Evolutionary conservation across 2,113 vertebrate species (phyloP), one percentile per base, ranked within the genome.

Genomic region (Salvator merianae): DNA sequence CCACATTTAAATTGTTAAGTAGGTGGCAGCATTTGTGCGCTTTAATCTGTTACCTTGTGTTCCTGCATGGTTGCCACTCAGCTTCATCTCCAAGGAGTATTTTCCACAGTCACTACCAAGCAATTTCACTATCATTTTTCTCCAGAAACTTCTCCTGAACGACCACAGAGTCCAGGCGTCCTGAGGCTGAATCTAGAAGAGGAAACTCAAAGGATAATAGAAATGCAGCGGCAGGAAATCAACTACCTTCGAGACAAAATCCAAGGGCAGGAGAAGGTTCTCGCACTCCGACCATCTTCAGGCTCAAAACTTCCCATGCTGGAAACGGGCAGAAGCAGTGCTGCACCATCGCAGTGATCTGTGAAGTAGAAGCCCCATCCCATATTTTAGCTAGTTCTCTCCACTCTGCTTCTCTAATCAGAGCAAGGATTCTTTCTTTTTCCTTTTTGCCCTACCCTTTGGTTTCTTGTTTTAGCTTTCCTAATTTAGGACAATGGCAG

Each of bases 191-290:
- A 96, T 30, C 90, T 93, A 62, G 92, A 96, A 77, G 93, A 96
- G 65, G 97, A 98, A 93, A 93, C 78, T 0, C 92, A 94, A 86
- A 94, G 95, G 79, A 97, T 97, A 73, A 96, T 97, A 68, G 95
- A 97, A 91, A 96, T 97, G 92, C 97, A 98, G 47, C 93, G 92
- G 66, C 77, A 94, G 16, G 97, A 97, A 94, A 97, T 97, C 87
- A 94, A 95, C 7, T 91, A 91, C 18, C 95, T 97, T 36, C 87
- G 91, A 87, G 93, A 96, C n/a, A 91, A 96, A 88, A 93, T 96
- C 73, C 94, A 94, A 32, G 87, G 93, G 32, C 95, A 93, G n/a
- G 88, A 83, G 7, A 89, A 92, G 68, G 34, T 88, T 32, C 78
- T 86, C 0, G 68, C 89, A 28, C 30, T 93, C 72, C 93, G 93